Base-by-base conservation (phyloP, 2,888 invertebrate genomes). In the Lasioglossum vierecki region DNA sequence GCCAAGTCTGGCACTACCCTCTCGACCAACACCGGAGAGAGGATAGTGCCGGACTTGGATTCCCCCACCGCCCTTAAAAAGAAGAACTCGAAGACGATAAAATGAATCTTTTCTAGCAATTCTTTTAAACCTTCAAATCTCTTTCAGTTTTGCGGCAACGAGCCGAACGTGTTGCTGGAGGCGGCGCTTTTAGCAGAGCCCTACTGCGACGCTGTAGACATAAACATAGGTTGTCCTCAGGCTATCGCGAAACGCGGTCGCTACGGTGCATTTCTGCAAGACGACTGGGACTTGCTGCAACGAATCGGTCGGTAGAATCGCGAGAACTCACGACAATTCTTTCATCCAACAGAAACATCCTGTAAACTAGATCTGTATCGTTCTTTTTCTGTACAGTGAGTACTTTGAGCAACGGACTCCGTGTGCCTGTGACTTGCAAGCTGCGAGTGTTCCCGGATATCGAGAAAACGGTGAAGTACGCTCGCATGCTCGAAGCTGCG, bases 151-250 rank as follows among this genome's bases (percentile, higher is more conserved):
- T 99, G 99, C 95, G 99, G 99, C 8, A 99, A 99, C 95, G 98
- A 99, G 95, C 97, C 99, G 22, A 97, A 98, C 86, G 96, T 96
- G 46, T 96, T 99, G 94, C 95, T 99, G 83, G 97, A 98, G 94
- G 99, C 99, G 53, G 98, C 98, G 2, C 96, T 97, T 89, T 95
- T 98, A 70, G 99, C 98, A 9, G 98, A 98, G 95, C 96, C 97
- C 75, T 95, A 97, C 92, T 99, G 99, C 96, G 98, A 99, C 95
- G 99, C 98, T 11, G 97, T 99, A 85, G 99, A 99, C 95, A 96
- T 99, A 78, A 99, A 99, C 95, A 96, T 99, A 86, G 99, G 99
- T 5, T 99, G 99, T 95, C 99, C 99, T 0, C 99, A 99, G 95
- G 97, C 98, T 35, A 99, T 99, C 92, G 99, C 99, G 0, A 98